Conservation (phyloP, 2,888 invertebrate genomes). For the Pseudoips prasinana region DNA sequence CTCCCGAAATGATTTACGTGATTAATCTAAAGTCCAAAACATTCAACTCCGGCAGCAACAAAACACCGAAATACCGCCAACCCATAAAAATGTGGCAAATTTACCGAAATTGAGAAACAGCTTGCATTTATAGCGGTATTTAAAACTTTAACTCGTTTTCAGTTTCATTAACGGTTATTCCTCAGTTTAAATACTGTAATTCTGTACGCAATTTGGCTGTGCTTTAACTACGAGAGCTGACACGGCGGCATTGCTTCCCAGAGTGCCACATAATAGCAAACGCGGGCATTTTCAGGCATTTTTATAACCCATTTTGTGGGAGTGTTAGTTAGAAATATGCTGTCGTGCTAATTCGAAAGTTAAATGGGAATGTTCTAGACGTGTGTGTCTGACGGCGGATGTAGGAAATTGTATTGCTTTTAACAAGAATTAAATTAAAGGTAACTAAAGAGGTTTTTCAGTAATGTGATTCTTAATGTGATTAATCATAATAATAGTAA, state of each 20-base stretch:
- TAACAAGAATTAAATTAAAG: no score
- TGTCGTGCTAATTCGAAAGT: constrained; percentile 6
- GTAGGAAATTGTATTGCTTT: no score
- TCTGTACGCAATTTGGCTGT: constrained; percentile 70
- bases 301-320: constrained; percentile 14
- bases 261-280: constrained; percentile 22
- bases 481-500: no score
- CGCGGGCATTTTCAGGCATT: constrained; percentile 15
- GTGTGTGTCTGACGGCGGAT: no score
- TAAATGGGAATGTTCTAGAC: not conserved
- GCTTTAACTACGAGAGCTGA: constrained; percentile 47
- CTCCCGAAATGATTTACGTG: no score
- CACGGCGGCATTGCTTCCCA: constrained; percentile 36
- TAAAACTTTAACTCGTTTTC: constrained; percentile 75
- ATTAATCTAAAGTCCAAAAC: constrained; percentile 2
- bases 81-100: constrained; percentile 66
- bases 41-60: constrained; percentile 11
- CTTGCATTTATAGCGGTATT: constrained; percentile 73
- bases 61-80: constrained; percentile 4
- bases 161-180: constrained; percentile 76
- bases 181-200: constrained; percentile 70
- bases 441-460: no score
- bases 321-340: constrained; percentile 6
- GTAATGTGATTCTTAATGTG: no score
- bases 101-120: constrained; percentile 73